Percentiles rank a stretch among this genome's conserved stretches.
Conservation (phyloP, 2,888 invertebrate genomes). For the Drosophila kanekoi region DNA sequence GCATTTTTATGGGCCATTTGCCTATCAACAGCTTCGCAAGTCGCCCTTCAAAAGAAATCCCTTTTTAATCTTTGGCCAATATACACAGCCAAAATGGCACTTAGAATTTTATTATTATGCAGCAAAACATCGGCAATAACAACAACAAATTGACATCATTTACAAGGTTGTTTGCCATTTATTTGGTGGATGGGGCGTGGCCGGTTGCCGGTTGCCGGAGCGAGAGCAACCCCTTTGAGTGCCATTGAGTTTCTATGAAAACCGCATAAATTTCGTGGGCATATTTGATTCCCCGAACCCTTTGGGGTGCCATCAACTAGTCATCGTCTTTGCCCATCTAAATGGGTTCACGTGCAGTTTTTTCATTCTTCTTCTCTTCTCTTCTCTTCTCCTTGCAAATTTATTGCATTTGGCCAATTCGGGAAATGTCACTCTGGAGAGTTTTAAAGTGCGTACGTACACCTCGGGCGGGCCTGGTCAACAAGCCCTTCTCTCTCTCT, state of each 20-base stretch:
- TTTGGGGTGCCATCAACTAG: constrained; percentile 65
- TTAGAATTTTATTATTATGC: constrained; percentile 82
- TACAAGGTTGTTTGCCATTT: constrained; percentile 48
- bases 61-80: constrained; percentile 80
- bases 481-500: constrained; percentile 14
- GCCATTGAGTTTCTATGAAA: constrained; percentile 74
- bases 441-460: constrained; percentile 66
- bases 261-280: constrained; percentile 74
- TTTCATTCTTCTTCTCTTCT: no score
- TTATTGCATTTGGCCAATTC: constrained; percentile 84
- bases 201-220: no score
- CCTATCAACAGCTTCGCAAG: constrained; percentile 35
- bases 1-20: constrained; percentile 69
- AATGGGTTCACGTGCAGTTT: constrained; percentile 2
- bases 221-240: constrained; percentile 65
- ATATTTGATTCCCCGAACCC: constrained; percentile 57
- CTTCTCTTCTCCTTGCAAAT: constrained; percentile 59
- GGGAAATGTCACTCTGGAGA: constrained; percentile 84
- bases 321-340: constrained; percentile 15
- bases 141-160: constrained; percentile 71
- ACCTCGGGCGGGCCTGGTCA: constrained; percentile 45
- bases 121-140: constrained; percentile 49
- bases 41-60: constrained; percentile 58
- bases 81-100: constrained; percentile 77
- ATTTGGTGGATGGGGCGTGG: background rate